These are phyloP conservation scores for Harpagifer antarcticus DNA, from an alignment of 2,797 vertebrate genomes.

Conservation along the genomic window DNA sequence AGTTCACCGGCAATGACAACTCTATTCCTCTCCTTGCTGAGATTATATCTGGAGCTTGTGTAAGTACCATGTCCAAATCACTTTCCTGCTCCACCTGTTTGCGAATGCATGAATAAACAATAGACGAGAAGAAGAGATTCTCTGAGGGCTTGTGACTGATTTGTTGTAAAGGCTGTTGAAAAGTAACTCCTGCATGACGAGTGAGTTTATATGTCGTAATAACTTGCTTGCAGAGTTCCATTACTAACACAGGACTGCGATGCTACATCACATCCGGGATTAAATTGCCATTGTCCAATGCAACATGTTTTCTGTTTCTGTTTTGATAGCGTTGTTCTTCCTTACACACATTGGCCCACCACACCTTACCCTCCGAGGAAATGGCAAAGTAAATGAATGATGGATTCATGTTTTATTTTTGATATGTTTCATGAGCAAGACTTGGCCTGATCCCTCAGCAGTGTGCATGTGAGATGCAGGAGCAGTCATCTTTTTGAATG, in stretches of 20 bases:
- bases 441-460: conserved; percentile 28
- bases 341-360: conserved; percentile 54
- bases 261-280: conserved; percentile 15
- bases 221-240: conserved; percentile 21
- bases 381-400: conserved; percentile 48
- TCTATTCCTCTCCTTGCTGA: conserved; percentile 91
- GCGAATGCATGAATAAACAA: conserved; percentile 5
- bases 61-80: conserved; percentile 82
- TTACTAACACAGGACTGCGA: conserved; percentile 30
- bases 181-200: conserved; percentile 20
- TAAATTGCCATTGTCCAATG: conserved; percentile 30
- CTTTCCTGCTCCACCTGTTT: neutral
- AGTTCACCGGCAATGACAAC: conserved; percentile 90
- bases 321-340: conserved; percentile 51
- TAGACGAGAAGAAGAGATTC: neutral
- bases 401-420: conserved; percentile 41
- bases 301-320: conserved; percentile 48
- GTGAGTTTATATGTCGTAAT: neutral
- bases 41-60: conserved; percentile 94
- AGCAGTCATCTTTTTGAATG: neutral
- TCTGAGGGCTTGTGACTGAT: neutral
- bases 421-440: conserved; percentile 24
- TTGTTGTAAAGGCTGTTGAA: neutral
- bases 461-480: conserved; percentile 27
- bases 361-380: conserved; percentile 38